Percentiles rank a stretch among this genome's conserved stretches.
Evolutionary conservation across 2,888 invertebrate genomes (phyloP).

Genomic region (Meganola albula): DNA sequence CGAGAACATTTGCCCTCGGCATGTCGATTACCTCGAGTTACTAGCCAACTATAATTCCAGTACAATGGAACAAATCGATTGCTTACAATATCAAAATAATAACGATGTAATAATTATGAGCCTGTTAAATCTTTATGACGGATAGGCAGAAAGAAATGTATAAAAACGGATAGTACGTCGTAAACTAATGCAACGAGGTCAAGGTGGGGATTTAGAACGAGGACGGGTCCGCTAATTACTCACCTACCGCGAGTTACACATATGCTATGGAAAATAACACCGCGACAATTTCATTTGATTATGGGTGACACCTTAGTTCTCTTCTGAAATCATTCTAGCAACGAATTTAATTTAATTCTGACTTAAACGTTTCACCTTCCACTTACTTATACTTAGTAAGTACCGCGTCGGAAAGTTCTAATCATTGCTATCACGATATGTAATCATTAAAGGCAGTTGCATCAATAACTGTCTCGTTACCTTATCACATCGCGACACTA

Average conservation of each 20-base stretch:
- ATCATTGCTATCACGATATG: no score
- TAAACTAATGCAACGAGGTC: slow-evolving; percentile 66
- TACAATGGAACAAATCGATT: slow-evolving; percentile 13
- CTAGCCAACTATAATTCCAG: slow-evolving; percentile 19
- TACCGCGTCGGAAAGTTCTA: no score
- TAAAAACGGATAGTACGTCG: slow-evolving; percentile 56
- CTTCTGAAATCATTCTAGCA: background rate
- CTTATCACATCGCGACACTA: slow-evolving; percentile 12
- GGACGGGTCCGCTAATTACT: slow-evolving; percentile 65
- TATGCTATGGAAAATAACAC: slow-evolving; percentile 39
- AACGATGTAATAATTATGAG: slow-evolving; percentile 7
- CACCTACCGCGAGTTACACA: slow-evolving; percentile 46
- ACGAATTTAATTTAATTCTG: background rate
- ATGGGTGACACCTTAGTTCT: no score
- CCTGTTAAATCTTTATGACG: slow-evolving; percentile 38
- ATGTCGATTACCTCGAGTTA: slow-evolving; percentile 34
- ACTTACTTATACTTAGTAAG: no score
- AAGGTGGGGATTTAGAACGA: slow-evolving; percentile 65
- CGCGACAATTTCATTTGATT: no score
- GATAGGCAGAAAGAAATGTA: slow-evolving; percentile 50
- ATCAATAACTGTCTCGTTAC: slow-evolving; percentile 6
- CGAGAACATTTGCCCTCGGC: slow-evolving; percentile 27
- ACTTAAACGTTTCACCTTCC: no score
- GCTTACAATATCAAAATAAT: slow-evolving; percentile 7
- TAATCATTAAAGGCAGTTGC: slow-evolving; percentile 4